Evolutionary conservation across 2,797 vertebrate species (phyloP).

Genomic region (Arremon aurantiirostris): DNA sequence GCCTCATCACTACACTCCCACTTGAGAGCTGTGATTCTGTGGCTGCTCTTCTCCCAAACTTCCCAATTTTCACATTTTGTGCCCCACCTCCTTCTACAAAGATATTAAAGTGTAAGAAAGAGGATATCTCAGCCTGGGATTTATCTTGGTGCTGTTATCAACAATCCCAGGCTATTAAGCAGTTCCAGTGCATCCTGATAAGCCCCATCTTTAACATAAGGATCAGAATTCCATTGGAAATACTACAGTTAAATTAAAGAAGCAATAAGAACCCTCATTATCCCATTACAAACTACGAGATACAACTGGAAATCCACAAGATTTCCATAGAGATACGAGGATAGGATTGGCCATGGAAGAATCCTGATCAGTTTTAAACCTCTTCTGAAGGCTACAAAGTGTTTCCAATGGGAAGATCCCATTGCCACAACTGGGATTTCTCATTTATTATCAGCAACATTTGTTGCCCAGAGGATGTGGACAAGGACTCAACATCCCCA

Average conservation of each 20-base stretch:
- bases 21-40: neutral
- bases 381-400: neutral
- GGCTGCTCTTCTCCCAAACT: neutral
- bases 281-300: neutral
- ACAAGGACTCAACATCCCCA: neutral
- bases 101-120: neutral
- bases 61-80: neutral
- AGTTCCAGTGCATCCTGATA: slow-evolving; percentile 35
- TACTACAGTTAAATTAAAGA: slow-evolving; percentile 17
- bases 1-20: neutral
- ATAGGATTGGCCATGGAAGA: neutral
- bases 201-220: neutral
- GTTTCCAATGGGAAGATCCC: neutral
- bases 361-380: neutral
- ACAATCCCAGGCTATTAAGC: slow-evolving; percentile 19
- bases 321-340: neutral
- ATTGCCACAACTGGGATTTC: fast-evolving
- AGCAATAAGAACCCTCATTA: slow-evolving; percentile 50
- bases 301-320: neutral
- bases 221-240: slow-evolving; percentile 4
- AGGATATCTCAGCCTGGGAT: neutral
- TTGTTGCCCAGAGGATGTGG: fast-evolving
- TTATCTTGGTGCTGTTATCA: slow-evolving; percentile 10
- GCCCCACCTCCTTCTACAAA: neutral
- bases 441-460: neutral